Base-by-base conservation (phyloP, 2,888 invertebrate genomes). In the Cryptophagus acutangulus region DNA sequence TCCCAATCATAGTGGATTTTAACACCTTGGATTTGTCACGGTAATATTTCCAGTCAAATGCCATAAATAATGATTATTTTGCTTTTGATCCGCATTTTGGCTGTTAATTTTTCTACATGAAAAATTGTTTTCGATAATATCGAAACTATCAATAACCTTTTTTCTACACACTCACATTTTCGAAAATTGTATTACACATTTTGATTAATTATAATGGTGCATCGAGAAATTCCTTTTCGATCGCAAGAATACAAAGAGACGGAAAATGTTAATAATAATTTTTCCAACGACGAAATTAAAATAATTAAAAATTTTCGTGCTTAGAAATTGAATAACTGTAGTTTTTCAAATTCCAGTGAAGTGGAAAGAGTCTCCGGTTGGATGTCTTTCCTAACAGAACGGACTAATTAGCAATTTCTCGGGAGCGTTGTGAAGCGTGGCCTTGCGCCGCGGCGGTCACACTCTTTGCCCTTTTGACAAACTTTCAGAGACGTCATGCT, bases 21-120 rank as follows among this genome's bases (percentile, higher is more conserved):
- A 55, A 52, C 55, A 54, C 55, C 54, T 51, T 52, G 54, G 48
- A 55, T 55, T 55, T 45, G 54, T 42, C 47, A 54, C 48, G 52
- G 52, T 46, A 44, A 47, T 47, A 44, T 39, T 35, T 38, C 42
- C 41, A 45, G 28, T 36, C 36, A 36, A 36, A 36, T 26, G 25
- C 36, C 12, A 31, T 52, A 55, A 49, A 48, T 54, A 48, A 54
- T 52, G 49, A 43, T 46, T 54, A 49, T 53, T 52, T 51, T 53
- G 54, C 46, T 46, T 49, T 45, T 48, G 51, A 50, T 31, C 3
- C 3, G 5, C 26, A 13, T 31, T 3, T 31, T 16, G 31, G 31
- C 12, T 8, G 31, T 15, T 60, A 59, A 57, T 61, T 57, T 57
- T 55, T 55, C 49, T 51, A 45, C 56, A 60, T 60, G 62, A 62